Percentiles rank a stretch among this genome's conserved stretches.
Conservation (phyloP, 2,113 vertebrate genomes). For the Agapornis roseicollis region DNA sequence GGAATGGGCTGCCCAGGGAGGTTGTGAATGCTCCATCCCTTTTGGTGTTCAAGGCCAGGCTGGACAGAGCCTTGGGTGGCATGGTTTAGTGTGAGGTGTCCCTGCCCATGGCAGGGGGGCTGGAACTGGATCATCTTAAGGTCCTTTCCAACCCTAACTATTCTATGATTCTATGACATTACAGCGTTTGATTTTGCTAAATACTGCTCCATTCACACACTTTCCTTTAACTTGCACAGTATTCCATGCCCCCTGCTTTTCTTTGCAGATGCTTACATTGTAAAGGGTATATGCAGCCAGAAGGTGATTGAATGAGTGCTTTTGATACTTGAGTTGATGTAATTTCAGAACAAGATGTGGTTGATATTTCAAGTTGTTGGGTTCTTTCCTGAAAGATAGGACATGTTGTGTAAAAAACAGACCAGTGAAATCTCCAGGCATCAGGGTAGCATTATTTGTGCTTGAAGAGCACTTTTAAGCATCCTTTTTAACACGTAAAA, state of each 20-base stretch:
- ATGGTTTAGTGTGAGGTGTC: no score
- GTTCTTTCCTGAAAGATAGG: background rate
- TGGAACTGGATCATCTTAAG: no score
- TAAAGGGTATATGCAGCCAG: background rate
- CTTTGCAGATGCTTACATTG: background rate
- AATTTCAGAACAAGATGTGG: background rate
- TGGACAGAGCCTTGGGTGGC: no score
- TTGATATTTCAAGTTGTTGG: background rate
- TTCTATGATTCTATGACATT: no score
- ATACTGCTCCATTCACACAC: background rate
- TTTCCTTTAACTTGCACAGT: background rate
- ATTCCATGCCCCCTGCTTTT: background rate
- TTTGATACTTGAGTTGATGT: background rate
- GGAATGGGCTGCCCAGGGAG: no score
- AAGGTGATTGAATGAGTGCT: background rate
- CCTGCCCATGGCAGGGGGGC: no score
- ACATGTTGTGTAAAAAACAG: background rate
- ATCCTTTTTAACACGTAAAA: accelerated
- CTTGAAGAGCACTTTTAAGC: background rate
- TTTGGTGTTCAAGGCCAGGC: no score
- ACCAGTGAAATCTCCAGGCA: background rate
- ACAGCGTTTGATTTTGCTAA: background rate
- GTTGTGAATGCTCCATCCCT: no score
- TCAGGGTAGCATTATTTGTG: background rate
- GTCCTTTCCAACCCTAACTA: no score